These are phyloP conservation scores for Agrotis puta DNA, from an alignment of 2,888 invertebrate species.

Conservation along the genomic window DNA sequence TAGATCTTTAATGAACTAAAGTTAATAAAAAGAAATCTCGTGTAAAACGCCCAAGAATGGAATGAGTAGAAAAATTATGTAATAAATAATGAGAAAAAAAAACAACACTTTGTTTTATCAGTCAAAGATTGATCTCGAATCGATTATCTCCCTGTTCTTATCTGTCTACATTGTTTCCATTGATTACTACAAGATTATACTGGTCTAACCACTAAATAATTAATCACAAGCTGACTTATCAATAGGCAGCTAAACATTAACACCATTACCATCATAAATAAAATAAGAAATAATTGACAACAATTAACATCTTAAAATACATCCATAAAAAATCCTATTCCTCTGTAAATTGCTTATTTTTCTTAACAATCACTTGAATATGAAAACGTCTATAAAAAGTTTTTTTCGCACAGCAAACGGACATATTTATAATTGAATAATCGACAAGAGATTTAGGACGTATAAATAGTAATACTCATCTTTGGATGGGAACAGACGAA, in stretches of 20 bases:
- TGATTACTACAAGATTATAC: constrained; percentile 16
- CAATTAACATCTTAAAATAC: constrained; percentile 57
- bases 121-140: constrained; percentile 16
- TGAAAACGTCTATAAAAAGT: constrained; percentile 48
- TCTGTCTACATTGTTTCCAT: constrained; percentile 9
- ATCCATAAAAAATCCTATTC: constrained; percentile 44
- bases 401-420: constrained; percentile 53
- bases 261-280: constrained; percentile 24
- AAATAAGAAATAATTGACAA: constrained; percentile 55
- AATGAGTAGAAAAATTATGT: neutral
- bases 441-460: constrained; percentile 62
- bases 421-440: constrained; percentile 61
- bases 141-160: constrained; percentile 12
- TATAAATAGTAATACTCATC: constrained; percentile 53
- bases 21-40: neutral
- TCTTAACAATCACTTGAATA: constrained; percentile 40
- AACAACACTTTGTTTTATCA: constrained; percentile 7
- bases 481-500: constrained; percentile 26
- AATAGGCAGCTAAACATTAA: constrained; percentile 28
- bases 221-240: constrained; percentile 38
- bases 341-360: constrained; percentile 32
- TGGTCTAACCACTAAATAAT: constrained; percentile 10
- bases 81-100: neutral
- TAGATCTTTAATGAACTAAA: neutral
- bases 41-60: neutral